A percentile compares a stretch with the other conserved stretches of the same genome.
phyloP scores from a whole-genome alignment of 2,113 vertebrate species.

The Dasyprocta punctata region DNA sequence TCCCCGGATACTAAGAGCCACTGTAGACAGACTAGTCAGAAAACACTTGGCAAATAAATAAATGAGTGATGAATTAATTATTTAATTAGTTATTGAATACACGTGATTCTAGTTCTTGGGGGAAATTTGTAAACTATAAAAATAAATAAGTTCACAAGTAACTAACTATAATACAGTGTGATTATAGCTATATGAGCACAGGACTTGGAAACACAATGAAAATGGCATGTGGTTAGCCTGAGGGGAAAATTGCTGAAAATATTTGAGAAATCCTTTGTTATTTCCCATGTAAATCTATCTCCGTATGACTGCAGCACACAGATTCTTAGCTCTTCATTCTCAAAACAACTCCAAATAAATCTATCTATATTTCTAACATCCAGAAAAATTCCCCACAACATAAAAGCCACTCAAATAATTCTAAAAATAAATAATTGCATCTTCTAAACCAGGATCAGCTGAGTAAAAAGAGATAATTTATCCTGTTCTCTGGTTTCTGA shows the following conservation, averaged over 20 bases:
- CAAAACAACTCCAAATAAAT: not conserved
- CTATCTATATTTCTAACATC: not conserved
- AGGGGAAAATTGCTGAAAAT: not conserved
- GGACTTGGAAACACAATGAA: not conserved
- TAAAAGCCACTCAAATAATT: not conserved
- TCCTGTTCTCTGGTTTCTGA: not conserved
- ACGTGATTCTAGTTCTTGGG: not conserved
- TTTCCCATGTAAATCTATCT: not conserved
- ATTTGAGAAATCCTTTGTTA: not conserved
- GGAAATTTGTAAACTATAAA: not conserved
- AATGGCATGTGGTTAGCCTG: not conserved
- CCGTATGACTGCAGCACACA: not conserved
- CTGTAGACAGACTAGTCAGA: not conserved
- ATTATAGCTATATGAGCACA: not conserved
- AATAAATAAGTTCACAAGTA: not conserved
- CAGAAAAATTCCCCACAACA: not conserved
- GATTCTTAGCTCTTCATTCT: conserved; percentile 38
- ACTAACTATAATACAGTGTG: not conserved
- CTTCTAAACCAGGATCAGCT: not conserved
- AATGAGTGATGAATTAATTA: not conserved
- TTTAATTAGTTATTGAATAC: not conserved
- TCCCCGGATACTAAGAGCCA: not conserved
- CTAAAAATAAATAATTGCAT: not conserved
- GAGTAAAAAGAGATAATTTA: not conserved
- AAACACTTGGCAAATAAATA: conserved; percentile 22